Conservation (phyloP, 2,888 invertebrate genomes). For the Ctenicera cuprea region DNA sequence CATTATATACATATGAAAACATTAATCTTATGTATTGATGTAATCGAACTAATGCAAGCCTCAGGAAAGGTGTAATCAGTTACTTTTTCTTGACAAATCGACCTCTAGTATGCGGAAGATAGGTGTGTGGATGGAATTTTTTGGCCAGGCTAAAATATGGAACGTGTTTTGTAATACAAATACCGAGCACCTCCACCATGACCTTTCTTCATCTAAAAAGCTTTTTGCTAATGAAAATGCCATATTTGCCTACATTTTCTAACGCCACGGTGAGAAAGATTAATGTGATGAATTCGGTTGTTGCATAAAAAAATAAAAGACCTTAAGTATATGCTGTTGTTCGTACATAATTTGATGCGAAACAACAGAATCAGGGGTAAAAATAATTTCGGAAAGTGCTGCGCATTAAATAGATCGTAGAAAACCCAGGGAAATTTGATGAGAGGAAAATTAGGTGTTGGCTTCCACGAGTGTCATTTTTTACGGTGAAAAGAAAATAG, state of each 20-base stretch:
- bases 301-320: constrained; percentile 21
- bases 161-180: constrained; percentile 42
- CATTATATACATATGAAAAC: constrained; percentile 64
- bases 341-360: neutral
- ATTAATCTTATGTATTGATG: constrained; percentile 69
- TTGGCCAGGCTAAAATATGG: constrained; percentile 32
- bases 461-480: constrained; percentile 3
- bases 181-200: constrained; percentile 12
- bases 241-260: constrained; percentile 30
- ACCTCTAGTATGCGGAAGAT: constrained; percentile 55
- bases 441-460: constrained; percentile 2
- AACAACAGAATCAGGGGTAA: constrained; percentile 1
- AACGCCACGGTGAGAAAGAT: constrained; percentile 14
- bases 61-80: constrained; percentile 65
- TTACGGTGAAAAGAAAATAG: neutral
- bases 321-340: neutral
- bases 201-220: constrained; percentile 40
- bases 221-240: constrained; percentile 51
- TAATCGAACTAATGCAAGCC: constrained; percentile 68
- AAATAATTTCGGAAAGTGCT: constrained; percentile 24
- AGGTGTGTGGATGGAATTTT: constrained; percentile 43
- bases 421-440: neutral
- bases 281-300: constrained; percentile 26
- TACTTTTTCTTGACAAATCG: constrained; percentile 67
- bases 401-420: constrained; percentile 4